Base-by-base conservation (phyloP, 2,888 invertebrate species). In the Patella ulyssiponensis region DNA sequence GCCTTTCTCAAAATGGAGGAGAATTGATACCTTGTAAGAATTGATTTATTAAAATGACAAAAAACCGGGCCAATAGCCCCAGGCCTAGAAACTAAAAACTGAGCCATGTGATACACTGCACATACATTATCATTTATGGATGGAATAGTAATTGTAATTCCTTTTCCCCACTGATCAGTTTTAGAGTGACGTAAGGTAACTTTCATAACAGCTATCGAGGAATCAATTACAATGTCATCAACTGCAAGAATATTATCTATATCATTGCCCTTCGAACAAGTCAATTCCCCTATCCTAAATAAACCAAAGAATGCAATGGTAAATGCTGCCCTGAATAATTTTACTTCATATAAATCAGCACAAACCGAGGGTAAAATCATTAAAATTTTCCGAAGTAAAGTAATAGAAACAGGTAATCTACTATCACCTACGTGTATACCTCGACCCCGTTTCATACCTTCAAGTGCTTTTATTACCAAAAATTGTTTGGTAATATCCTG, bases 251-350 rank as follows among this genome's bases (percentile, higher is more conserved):
- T 58, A 27, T 27, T 27, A 27, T 58, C 11, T 15, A 58, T 17
- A 15, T 14, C 15, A 44, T 14, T 23, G 7, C 54, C 72, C 4
- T 53, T 52, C 1, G 27, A 52, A 12, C 51, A n/a, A 2, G 54
- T 69, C 69, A 81, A 76, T 53, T 81, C 82, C 15, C 75, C 77
- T 14, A 82, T 53, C 17, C 75, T 15, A 54, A 75, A 75, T 15
- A 75, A 70, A 0, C 75, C 70, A 12, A 75, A 75, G n/a, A 75
- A 75, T 51, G 75, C 75, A 23, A 70, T 11, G 44, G 23, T 20
- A 27, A 69, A 75, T n/a, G 71, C 75, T 2, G 75, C 70, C 27
- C 27, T 53, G 56, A 76, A 76, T 56, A 76, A 33, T 53, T 58
- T 71, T 44, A 54, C 27, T 20, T 76, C 76, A 44, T 71, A 76